Evolutionary conservation across 2,888 invertebrate species (phyloP).

Genomic region (Arenicola marina): DNA sequence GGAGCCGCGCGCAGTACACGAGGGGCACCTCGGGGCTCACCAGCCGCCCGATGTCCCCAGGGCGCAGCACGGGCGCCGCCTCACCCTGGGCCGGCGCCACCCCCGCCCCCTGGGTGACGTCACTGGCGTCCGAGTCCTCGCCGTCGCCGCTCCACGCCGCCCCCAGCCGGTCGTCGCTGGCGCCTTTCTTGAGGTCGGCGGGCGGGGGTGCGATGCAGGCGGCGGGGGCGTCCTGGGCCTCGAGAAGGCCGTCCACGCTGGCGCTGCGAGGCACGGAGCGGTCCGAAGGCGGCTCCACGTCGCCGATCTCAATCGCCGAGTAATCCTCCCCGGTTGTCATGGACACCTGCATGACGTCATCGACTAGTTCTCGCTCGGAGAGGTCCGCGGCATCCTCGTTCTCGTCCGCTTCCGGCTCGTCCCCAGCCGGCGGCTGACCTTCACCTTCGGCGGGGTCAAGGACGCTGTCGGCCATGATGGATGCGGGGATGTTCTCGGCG

Average conservation of each 20-base stretch:
- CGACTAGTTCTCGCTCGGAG: background rate
- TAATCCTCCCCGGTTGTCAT: constrained; percentile 37
- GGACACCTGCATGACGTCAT: background rate
- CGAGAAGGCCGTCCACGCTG: constrained; percentile 51
- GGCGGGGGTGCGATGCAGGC: too few relatives aligned
- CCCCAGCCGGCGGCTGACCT: too few relatives aligned
- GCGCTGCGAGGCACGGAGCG: constrained; percentile 46
- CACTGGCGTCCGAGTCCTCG: constrained; percentile 8
- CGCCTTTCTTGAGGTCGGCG: constrained; percentile 19
- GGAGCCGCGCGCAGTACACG: constrained; percentile 74
- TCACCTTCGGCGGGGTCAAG: too few relatives aligned
- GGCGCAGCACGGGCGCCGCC: too few relatives aligned
- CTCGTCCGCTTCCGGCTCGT: background rate
- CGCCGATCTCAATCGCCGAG: constrained; percentile 55
- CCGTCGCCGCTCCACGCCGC: constrained; percentile 34
- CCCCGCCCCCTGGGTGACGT: too few relatives aligned
- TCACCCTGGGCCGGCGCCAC: too few relatives aligned
- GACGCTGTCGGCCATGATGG: too few relatives aligned
- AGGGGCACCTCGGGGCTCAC: constrained; percentile 71
- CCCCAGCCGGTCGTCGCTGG: constrained; percentile 45
- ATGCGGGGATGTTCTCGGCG: too few relatives aligned
- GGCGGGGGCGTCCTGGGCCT: constrained; percentile 32
- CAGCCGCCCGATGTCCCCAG: constrained; percentile 53
- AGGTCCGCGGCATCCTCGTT: constrained; percentile 17
- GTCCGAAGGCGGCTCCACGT: constrained; percentile 47